Evolutionary conservation across 2,113 vertebrate genomes (phyloP), one percentile per base, ranked within the genome.

Genomic region (Phaethon lepturus): DNA sequence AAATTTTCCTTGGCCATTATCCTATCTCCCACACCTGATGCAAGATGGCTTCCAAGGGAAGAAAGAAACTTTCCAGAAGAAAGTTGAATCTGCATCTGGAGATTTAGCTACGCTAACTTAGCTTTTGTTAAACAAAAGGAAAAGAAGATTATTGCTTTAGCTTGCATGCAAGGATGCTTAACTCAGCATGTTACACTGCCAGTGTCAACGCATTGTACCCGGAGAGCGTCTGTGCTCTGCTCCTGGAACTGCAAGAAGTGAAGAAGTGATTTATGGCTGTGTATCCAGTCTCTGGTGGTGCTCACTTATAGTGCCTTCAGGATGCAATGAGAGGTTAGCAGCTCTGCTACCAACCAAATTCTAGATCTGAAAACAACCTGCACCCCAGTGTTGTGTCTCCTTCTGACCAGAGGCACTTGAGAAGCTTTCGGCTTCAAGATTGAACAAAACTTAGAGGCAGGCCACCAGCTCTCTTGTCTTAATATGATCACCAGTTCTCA

Each of bases 1-100:
- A 87, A 53, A 78, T 95, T 89, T 91, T 78, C 29, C 40, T 82
- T 93, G 86, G 89, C 62, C 1, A 0, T 81, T 89, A 67, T 81
- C 62, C 44, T 79, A 3, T 82, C 62, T 95, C 66, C 10, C 69
- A 58, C 66, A 94, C 58, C 52, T 91, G 73, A 90, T 79, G 40
- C 74, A 90, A 89, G 58, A 79, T 66, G 58, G 53, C 20, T 83
- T 86, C 45, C n/a, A 80, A 85, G 18, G 22, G 29, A 86, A 62
- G 53, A 91, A 63, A 84, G 26, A 81, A 74, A 67, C 44, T 71
- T 26, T 80, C 18, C 42, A 59, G 47, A 81, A 86, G 49, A 49
- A 94, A 79, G 42, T 13, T 55, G 42, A 88, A 85, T 53, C 20
- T 82, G 76, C 29, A 42, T 13, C 28, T 40, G 80, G 31, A 71